Conservation (phyloP, 2,888 invertebrate genomes). For the Leptopterna dolabrata region DNA sequence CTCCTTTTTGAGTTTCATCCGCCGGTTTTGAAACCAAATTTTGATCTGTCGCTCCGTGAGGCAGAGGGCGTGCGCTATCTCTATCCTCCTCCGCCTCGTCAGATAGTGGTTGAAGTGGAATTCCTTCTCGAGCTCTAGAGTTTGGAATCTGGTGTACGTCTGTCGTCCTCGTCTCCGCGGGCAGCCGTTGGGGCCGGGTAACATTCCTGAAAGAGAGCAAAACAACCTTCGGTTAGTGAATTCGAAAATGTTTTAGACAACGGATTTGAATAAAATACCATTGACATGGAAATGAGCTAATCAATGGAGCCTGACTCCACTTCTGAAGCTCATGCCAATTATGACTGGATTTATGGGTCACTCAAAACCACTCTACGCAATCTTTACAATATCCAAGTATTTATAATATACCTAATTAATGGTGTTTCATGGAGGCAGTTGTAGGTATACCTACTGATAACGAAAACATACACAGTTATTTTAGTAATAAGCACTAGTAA, state of each 20-base stretch:
- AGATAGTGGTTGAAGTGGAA: slow-evolving; percentile 98
- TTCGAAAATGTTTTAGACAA: neutral
- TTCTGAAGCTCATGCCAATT: neutral
- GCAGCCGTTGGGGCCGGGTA: slow-evolving; percentile 94
- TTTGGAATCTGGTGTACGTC: slow-evolving; percentile 98
- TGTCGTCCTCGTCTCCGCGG: slow-evolving; percentile 94
- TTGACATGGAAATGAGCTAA: neutral
- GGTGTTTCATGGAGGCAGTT: no score
- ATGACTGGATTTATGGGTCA: neutral
- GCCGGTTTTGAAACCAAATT: slow-evolving; percentile 92
- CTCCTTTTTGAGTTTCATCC: slow-evolving; percentile 65
- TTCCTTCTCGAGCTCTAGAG: slow-evolving; percentile 97
- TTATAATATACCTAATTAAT: no score
- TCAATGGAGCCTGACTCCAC: neutral
- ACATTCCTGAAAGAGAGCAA: slow-evolving; percentile 73
- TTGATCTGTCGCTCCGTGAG: slow-evolving; percentile 97
- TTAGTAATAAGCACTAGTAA: no score
- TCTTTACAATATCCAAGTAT: no score
- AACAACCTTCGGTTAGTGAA: neutral
- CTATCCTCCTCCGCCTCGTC: slow-evolving; percentile 94
- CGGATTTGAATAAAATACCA: neutral
- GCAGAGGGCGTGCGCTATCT: slow-evolving; percentile 95
- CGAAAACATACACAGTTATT: no score
- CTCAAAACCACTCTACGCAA: neutral
- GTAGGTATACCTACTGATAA: no score